These are phyloP conservation scores for Neoaliturus tenellus DNA, from an alignment of 2,888 invertebrate genomes.

Conservation along the genomic window DNA sequence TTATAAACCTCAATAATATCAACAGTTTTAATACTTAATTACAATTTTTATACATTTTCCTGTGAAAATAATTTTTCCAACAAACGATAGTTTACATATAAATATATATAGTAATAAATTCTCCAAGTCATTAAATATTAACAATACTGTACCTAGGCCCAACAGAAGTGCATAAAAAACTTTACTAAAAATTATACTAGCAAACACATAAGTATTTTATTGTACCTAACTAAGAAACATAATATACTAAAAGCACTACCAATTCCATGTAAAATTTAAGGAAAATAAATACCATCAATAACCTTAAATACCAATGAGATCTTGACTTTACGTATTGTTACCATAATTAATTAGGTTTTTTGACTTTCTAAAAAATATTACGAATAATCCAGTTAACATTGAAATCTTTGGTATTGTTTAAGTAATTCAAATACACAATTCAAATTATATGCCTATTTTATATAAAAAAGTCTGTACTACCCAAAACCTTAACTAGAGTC, in stretches of 20 bases:
- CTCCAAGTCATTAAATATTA: not conserved
- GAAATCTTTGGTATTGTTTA: conserved; percentile 22
- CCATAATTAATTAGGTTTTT: not conserved
- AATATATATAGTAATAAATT: not conserved
- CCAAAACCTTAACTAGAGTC: not conserved
- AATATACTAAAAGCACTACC: not conserved
- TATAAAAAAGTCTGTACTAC: not conserved
- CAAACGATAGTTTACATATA: not conserved
- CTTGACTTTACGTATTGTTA: conserved; percentile 19
- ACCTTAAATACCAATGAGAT: not conserved
- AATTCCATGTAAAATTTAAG: not conserved
- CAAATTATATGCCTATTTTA: not conserved
- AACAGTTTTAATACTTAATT: too few relatives aligned
- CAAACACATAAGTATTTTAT: not conserved
- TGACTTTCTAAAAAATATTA: not conserved
- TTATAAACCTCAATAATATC: too few relatives aligned
- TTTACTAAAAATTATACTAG: not conserved
- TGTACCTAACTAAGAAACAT: not conserved
- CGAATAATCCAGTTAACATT: not conserved
- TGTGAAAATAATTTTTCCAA: not conserved
- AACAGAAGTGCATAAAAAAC: too few relatives aligned
- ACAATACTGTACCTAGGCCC: not conserved
- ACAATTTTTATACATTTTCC: too few relatives aligned
- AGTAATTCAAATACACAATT: not conserved
- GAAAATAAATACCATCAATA: not conserved